Evolutionary conservation across 2,888 invertebrate species (phyloP).

Genomic region (Coelopa pilipes): DNA sequence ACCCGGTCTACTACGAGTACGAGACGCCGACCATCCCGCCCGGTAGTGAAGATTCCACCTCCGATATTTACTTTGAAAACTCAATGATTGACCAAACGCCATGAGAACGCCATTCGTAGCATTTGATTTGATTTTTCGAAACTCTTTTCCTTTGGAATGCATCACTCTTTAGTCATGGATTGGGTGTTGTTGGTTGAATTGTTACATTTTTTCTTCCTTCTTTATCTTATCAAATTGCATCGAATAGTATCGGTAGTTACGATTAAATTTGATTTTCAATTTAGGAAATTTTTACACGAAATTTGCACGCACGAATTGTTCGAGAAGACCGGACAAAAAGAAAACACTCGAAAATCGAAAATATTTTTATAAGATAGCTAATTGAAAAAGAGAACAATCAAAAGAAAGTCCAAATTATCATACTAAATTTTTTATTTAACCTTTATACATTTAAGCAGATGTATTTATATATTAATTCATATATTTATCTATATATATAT

Average conservation of each 20-base stretch:
- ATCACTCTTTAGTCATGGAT: constrained; percentile 29
- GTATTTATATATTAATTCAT: constrained; percentile 20
- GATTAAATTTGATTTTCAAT: not conserved
- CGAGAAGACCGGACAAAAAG: too few relatives aligned
- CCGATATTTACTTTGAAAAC: constrained; percentile 43
- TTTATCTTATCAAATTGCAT: constrained; percentile 3
- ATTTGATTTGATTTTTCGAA: constrained; percentile 6
- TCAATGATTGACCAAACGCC: not conserved
- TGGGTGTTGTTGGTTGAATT: too few relatives aligned
- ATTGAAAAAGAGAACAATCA: not conserved
- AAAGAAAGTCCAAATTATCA: not conserved
- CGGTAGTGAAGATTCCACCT: constrained; percentile 65
- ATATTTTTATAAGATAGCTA: not conserved
- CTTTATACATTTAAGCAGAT: constrained; percentile 4
- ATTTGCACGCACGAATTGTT: constrained; percentile 34
- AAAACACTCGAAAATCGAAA: too few relatives aligned
- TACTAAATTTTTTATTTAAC: not conserved
- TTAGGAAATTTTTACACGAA: constrained; percentile 17
- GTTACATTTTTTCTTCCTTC: not conserved
- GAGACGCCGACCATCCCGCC: constrained; percentile 66
- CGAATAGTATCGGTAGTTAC: not conserved
- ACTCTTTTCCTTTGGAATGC: constrained; percentile 23
- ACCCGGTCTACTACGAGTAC: constrained; percentile 65
- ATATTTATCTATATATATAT: constrained; percentile 15
- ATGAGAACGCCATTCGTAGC: not conserved